Conservation (phyloP, 2,797 vertebrate genomes). For the Syngnathus acus region DNA sequence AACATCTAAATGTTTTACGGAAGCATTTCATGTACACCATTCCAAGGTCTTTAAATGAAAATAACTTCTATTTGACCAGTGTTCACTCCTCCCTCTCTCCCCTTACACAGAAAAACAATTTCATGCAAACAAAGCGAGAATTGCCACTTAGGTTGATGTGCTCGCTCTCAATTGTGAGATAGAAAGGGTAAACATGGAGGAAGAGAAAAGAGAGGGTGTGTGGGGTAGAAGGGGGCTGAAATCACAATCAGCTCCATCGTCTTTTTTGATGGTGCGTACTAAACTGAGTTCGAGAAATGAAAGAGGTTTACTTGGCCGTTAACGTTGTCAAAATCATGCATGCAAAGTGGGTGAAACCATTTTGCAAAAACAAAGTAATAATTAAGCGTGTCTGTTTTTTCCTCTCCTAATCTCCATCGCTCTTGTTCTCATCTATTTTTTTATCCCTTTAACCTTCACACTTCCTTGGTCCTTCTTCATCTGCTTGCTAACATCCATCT, state of each 20-base stretch:
- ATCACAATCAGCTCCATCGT: conserved; percentile 38
- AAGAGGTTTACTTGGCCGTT: conserved; percentile 16
- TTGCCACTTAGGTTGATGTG: conserved; percentile 38
- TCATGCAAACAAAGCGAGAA: conserved; percentile 39
- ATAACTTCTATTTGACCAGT: background rate
- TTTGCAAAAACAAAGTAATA: conserved; percentile 5
- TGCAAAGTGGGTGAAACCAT: background rate
- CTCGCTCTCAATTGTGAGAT: conserved; percentile 33
- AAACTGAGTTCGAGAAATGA: conserved; percentile 37
- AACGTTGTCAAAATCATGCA: conserved; percentile 21
- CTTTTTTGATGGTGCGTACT: conserved; percentile 32
- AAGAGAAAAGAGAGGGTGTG: conserved; percentile 15
- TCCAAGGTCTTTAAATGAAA: conserved; percentile 14
- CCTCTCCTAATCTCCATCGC: background rate
- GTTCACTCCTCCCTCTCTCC: background rate
- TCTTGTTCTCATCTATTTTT: background rate
- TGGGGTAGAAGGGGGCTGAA: conserved; percentile 16
- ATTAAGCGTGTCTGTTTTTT: conserved; percentile 26
- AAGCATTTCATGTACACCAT: background rate
- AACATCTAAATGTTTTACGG: background rate
- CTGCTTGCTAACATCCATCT: conserved; percentile 1
- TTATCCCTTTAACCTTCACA: background rate
- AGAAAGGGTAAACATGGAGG: conserved; percentile 39
- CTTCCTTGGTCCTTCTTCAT: background rate
- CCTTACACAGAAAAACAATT: conserved; percentile 23